A percentile compares a stretch with the other conserved stretches of the same genome.
These are phyloP conservation scores for Spea bombifrons DNA, from an alignment of 2,113 vertebrate species.

Conservation along the genomic window DNA sequence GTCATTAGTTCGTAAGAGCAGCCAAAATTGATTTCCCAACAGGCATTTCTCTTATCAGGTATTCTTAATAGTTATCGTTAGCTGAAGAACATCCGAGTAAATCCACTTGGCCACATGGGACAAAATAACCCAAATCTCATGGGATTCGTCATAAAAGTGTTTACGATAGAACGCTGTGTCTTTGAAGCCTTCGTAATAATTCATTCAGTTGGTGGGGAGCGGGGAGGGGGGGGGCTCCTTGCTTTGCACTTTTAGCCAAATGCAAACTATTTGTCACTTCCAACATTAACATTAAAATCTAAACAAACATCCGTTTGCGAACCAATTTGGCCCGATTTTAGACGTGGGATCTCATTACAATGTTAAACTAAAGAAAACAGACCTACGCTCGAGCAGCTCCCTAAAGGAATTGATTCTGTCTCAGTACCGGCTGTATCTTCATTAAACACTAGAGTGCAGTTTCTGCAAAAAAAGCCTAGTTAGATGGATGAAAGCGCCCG, in stretches of 20 bases:
- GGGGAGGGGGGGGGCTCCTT: neutral
- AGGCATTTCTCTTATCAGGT: constrained; percentile 27
- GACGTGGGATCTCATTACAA: constrained; percentile 29
- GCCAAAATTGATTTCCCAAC: constrained; percentile 26
- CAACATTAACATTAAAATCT: neutral
- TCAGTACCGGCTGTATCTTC: constrained; percentile 24
- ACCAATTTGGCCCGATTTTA: neutral
- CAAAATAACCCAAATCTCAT: neutral
- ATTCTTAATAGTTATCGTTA: constrained; percentile 46
- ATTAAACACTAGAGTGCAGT: constrained; percentile 42
- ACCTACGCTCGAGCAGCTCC: neutral
- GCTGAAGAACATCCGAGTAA: constrained; percentile 2
- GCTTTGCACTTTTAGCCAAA: constrained; percentile 12
- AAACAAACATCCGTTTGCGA: constrained; percentile 1
- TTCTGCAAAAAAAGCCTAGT: constrained; percentile 40
- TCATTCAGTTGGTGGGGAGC: neutral
- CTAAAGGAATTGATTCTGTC: constrained; percentile 13
- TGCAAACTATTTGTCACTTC: constrained; percentile 7
- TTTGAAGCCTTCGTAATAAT: constrained; percentile 9
- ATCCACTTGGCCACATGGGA: neutral
- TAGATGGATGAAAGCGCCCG: constrained; percentile 18
- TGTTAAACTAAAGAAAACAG: constrained; percentile 11
- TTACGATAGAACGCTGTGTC: neutral
- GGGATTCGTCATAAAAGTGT: neutral
- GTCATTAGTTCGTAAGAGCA: constrained; percentile 16